phyloP scores from a whole-genome alignment of 1,140 invertebrate species.

The Leptestheria dahalacensis region DNA sequence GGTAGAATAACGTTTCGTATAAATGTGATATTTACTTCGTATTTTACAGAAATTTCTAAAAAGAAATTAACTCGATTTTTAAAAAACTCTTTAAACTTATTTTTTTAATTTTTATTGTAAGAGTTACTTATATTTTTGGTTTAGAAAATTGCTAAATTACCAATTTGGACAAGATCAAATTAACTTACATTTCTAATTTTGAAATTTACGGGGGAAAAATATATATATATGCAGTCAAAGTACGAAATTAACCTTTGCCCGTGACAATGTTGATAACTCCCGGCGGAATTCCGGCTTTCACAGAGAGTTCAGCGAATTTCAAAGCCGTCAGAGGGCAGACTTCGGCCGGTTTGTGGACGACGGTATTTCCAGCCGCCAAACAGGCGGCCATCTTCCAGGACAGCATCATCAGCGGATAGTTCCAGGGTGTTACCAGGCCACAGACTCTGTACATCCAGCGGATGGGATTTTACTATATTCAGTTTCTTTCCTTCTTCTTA shows the following conservation, averaged over 20 bases:
- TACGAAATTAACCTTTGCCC: conserved; percentile 44
- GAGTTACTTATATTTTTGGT: too few species aligned
- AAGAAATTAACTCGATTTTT: too few species aligned
- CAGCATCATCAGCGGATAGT: conserved; percentile 36
- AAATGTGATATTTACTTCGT: too few species aligned
- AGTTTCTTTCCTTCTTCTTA: background rate
- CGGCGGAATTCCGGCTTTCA: conserved; percentile 72
- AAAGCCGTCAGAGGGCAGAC: conserved; percentile 79
- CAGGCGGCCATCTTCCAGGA: conserved; percentile 43
- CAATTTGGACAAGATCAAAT: too few species aligned
- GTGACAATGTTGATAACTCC: conserved; percentile 89
- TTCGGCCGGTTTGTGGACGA: conserved; percentile 48
- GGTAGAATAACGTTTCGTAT: too few species aligned
- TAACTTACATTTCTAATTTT: conserved; percentile 1
- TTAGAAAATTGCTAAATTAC: too few species aligned
- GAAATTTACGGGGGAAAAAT: background rate
- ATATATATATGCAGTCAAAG: background rate
- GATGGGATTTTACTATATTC: too few species aligned
- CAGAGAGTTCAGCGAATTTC: conserved; percentile 80
- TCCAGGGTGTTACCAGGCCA: conserved; percentile 45
- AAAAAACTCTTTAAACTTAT: too few species aligned
- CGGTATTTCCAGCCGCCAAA: conserved; percentile 45
- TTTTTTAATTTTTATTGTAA: too few species aligned
- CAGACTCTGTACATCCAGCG: conserved; percentile 39
- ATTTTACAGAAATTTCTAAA: too few species aligned